These are phyloP conservation scores for Distichodus sexfasciatus DNA, from an alignment of 2,797 vertebrate species.

Conservation along the genomic window DNA sequence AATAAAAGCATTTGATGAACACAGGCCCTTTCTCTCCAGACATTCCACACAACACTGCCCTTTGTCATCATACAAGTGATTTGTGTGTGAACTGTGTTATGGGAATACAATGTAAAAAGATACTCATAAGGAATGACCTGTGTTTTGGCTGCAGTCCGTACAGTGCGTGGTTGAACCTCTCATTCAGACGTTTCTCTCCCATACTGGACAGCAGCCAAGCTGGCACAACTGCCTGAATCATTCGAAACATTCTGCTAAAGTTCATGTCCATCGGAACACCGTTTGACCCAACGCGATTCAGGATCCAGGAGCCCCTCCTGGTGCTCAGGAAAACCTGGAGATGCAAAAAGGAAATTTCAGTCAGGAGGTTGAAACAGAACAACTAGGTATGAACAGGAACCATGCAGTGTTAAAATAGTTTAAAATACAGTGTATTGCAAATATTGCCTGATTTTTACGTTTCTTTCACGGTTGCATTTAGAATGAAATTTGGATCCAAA, in stretches of 20 bases:
- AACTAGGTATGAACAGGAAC: too few relatives aligned
- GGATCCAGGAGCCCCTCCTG: conserved; percentile 74
- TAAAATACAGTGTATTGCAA: too few relatives aligned
- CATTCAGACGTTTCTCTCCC: conserved; percentile 5
- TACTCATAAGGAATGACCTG: too few relatives aligned
- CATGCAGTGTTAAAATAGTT: too few relatives aligned
- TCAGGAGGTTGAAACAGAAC: too few relatives aligned
- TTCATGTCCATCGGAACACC: conserved; percentile 68
- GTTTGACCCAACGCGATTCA: conserved; percentile 67
- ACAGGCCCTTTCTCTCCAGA: background rate
- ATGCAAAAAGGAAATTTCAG: background rate
- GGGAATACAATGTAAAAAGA: too few relatives aligned
- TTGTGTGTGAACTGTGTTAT: too few relatives aligned
- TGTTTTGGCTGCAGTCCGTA: conserved; percentile 32
- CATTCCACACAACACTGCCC: background rate
- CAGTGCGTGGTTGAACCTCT: conserved; percentile 24
- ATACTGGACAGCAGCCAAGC: background rate
- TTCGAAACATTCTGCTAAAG: background rate
- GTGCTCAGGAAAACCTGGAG: conserved; percentile 79
- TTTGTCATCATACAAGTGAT: too few relatives aligned
- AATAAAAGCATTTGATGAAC: background rate
- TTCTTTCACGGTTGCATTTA: too few relatives aligned
- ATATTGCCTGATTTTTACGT: too few relatives aligned
- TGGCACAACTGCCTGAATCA: background rate
- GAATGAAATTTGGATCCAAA: too few relatives aligned